Base-by-base conservation (phyloP, 2,888 invertebrate genomes). In the Leucoma salicis region DNA sequence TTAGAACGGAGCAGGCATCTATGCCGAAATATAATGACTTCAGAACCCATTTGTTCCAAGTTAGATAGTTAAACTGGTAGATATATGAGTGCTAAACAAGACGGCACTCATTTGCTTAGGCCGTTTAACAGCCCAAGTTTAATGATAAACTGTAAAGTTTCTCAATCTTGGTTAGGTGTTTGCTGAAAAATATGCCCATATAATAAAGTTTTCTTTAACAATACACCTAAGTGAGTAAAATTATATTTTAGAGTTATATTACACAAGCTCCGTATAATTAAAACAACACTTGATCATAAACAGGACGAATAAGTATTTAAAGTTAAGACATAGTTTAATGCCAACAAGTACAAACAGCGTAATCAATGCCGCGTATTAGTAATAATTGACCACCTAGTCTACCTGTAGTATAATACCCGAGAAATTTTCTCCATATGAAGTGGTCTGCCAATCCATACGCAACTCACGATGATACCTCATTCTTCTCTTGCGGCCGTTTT, bases 81-180 rank as follows among this genome's bases (percentile, higher is more conserved):
- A 24, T 14, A 21, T 29, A 29, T 33, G 14, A 10, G 25, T 38
- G 33, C 11, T 38, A 38, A 42, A 38, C 34, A 35, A 37, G 33
- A 21, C 24, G 16, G 43, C 16, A 33, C n/a, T 40, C 21, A 45
- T 45, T 50, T 36, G 14, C 12, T 32, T 31, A 39, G 35, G 11
- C 43, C 35, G 41, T 40, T 46, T 32, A 15, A 46, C 29, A 29
- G 14, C 24, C 11, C 15, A 42, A 52, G 49, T 49, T 49, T 15
- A 31, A 42, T 35, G 39, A 40, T 38, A 24, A 43, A 45, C 43
- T 15, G 29, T 31, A 11, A 42, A 46, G 46, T 45, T 49, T 35
- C 36, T 45, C 39, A 35, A 53, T 42, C 25, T 34, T 6, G 16
- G 16, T 16, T 40, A 42, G 27, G 25, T 39, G 16, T 11, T 28